These are phyloP conservation scores for Cyanistes caeruleus DNA, from an alignment of 2,113 vertebrate species.

Conservation along the genomic window DNA sequence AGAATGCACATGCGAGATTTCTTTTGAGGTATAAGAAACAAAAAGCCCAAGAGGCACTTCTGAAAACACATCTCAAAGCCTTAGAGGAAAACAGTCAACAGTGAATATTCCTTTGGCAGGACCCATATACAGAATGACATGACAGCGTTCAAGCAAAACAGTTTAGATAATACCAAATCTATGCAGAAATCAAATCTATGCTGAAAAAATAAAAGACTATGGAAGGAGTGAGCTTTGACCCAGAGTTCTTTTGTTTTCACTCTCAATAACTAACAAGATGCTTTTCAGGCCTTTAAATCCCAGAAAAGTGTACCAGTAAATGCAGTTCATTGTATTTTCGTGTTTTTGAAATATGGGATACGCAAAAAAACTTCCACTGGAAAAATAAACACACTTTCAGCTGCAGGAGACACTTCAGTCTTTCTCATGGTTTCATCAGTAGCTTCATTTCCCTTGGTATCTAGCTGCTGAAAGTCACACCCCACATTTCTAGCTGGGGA, in stretches of 20 bases:
- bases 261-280: neutral
- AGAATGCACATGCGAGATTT: neutral
- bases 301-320: neutral
- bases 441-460: neutral
- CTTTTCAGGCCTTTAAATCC: neutral
- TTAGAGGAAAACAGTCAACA: slow-evolving; percentile 9
- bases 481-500: accelerated
- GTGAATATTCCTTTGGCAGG: slow-evolving; percentile 1
- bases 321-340: neutral
- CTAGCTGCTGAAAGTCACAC: neutral
- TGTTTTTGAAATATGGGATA: neutral
- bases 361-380: neutral
- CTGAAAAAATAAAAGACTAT: slow-evolving; percentile 6
- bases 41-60: slow-evolving; percentile 28
- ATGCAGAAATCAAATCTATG: slow-evolving; percentile 34
- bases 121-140: neutral
- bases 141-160: neutral
- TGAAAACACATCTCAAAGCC: slow-evolving; percentile 1
- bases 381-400: slow-evolving; percentile 14
- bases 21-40: slow-evolving; percentile 18
- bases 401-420: neutral
- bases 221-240: slow-evolving; percentile 42
- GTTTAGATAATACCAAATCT: slow-evolving; percentile 25
- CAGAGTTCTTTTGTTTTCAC: slow-evolving; percentile 21
- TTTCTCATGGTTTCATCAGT: neutral